These are phyloP conservation scores for Clarias platycephalus DNA, from an alignment of 2,797 vertebrate genomes.

Conservation along the genomic window DNA sequence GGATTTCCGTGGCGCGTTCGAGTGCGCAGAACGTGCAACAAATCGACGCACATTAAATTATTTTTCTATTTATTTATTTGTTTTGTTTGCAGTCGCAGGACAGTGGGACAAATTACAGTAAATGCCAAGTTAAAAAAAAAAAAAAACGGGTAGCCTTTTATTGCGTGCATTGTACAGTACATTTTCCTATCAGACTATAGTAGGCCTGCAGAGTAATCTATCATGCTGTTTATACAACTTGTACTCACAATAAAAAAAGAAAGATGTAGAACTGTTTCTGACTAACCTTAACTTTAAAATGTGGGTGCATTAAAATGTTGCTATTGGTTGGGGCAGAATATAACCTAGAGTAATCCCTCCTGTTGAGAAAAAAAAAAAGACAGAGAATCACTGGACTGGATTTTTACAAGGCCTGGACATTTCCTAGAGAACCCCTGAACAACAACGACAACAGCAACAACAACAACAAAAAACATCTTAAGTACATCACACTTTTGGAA, in stretches of 20 bases:
- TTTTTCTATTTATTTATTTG: conserved; percentile 64
- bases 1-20: conserved; percentile 40
- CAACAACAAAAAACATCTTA: background rate
- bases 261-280: conserved; percentile 68
- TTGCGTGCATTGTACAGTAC: conserved; percentile 39
- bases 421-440: background rate
- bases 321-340: background rate
- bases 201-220: conserved; percentile 45
- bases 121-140: conserved; percentile 36
- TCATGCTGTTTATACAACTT: conserved; percentile 48
- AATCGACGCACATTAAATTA: conserved; percentile 57
- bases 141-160: conserved; percentile 52
- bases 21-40: conserved; percentile 27
- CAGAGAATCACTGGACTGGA: background rate
- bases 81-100: conserved; percentile 43
- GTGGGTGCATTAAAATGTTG: conserved; percentile 14
- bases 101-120: conserved; percentile 28
- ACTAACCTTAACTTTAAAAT: conserved; percentile 21
- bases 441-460: background rate
- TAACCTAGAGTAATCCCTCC: background rate
- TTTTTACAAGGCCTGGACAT: background rate
- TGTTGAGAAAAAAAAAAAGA: background rate
- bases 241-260: conserved; percentile 56
- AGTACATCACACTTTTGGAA: no score
- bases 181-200: conserved; percentile 36